Evolutionary conservation across 2,113 vertebrate genomes (phyloP), one percentile per base, ranked within the genome.

Genomic region (Microtus ochrogaster): DNA sequence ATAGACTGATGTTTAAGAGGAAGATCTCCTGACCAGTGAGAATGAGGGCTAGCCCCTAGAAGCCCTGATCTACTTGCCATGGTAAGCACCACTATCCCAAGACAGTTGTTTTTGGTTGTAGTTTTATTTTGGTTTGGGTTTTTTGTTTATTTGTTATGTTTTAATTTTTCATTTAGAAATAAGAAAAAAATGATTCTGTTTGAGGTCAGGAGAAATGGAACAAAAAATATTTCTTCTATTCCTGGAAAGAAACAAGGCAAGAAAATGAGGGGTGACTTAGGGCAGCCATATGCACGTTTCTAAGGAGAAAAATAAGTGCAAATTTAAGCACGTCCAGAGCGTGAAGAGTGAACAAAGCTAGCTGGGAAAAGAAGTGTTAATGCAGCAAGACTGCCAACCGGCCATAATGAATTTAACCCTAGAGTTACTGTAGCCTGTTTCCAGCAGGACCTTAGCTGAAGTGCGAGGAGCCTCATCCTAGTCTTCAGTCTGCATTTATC

Each of bases 51-150:
- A 61, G 86, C 16, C 44, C 72, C 77, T n/a, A 5, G 41, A 66
- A 92, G 52, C 33, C 74, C 86, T 91, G 79, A 39, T 95, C 92
- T 96, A 63, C 58, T 97, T 44, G 63, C 73, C n/a, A 8, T 82
- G 47, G 33, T 47, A 88, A 90, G 90, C 82, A 82, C 41, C 66
- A 0, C 65, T 78, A 73, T 92, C 68, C 68, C 72, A 83, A 0
- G 3, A 33, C 6, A 30, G 81, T 44, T 65, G 58, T 30, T 83
- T 47, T 44, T 19, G 81, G 81, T 28, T 63, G 58, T 83, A 41
- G 81, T 83, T 63, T 63, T 83, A 39, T 14, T 63, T 83, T 84
- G 24, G 13, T 84, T 65, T 63, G 14, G 24, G n/a, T 28, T 30
- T 84, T 44, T 63, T 63, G n/a, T 61, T 61, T 61, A 36, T 82